Conservation (phyloP, 30 jellyfish, hydroid and myxozoan species). For the Hydra vulgaris region DNA sequence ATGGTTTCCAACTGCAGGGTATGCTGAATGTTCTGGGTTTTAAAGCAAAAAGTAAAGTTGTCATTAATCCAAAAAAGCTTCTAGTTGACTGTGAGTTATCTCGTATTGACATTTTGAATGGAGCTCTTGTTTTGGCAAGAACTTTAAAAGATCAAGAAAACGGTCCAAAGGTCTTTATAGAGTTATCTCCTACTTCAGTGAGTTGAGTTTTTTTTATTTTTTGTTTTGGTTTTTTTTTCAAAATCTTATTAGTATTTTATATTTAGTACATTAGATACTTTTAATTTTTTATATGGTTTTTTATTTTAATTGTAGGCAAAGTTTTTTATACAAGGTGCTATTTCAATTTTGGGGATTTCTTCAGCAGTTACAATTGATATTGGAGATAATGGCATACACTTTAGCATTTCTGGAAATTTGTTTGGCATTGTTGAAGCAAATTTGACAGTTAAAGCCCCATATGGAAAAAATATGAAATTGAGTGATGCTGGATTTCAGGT, state of each 20-base stretch:
- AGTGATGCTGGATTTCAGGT: constrained; percentile 38
- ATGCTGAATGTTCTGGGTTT: constrained; percentile 10
- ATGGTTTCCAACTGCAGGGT: constrained; percentile 17
- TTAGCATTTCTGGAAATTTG: constrained; percentile 46
- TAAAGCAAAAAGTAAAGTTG: constrained; percentile 2
- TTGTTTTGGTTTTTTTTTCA: neutral
- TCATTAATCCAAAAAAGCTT: constrained; percentile 10
- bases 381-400: constrained; percentile 32
- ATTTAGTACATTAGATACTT: neutral
- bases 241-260: neutral
- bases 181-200: neutral
- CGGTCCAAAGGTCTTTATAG: constrained; percentile 15
- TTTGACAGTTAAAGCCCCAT: constrained; percentile 50
- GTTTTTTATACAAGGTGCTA: constrained; percentile 36
- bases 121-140: neutral
- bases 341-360: constrained; percentile 43
- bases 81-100: constrained; percentile 5
- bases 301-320: constrained; percentile 8
- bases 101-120: neutral
- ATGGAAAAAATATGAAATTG: constrained; percentile 20
- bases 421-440: constrained; percentile 52
- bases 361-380: constrained; percentile 43
- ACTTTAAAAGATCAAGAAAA: neutral
- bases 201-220: neutral
- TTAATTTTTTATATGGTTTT: no score